Percentiles rank a stretch among this genome's conserved stretches.
Conservation (phyloP, 1,140 invertebrate species). For the Atopsyche davidsoni region DNA sequence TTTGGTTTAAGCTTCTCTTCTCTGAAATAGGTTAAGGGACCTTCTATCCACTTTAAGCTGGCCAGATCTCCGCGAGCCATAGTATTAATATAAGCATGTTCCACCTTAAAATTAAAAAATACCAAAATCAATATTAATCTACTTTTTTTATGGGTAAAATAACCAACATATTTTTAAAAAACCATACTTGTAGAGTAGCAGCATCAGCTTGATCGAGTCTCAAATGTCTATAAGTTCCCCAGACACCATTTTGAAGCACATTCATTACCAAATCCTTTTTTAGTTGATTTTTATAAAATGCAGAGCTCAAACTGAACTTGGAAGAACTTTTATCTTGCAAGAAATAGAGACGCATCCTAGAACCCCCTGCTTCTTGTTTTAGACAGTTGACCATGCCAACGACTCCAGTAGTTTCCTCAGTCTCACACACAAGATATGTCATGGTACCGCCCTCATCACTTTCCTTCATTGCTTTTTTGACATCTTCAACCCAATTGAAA, state of each 20-base stretch:
- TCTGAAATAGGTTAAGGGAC: constrained; percentile 59
- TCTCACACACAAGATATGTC: constrained; percentile 66
- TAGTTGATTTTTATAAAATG: constrained; percentile 58
- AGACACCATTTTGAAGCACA: constrained; percentile 68
- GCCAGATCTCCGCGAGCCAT: constrained; percentile 84
- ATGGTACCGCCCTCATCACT: constrained; percentile 52
- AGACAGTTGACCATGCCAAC: constrained; percentile 87
- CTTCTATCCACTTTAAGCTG: constrained; percentile 90
- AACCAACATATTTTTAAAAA: neutral
- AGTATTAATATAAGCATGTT: constrained; percentile 91
- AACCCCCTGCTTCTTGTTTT: constrained; percentile 73
- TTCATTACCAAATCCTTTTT: constrained; percentile 78
- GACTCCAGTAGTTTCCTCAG: constrained; percentile 61
- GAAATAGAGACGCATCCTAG: constrained; percentile 63
- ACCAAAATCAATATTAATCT: constrained; percentile 27
- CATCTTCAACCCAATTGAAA: constrained; percentile 73
- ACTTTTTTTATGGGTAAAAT: neutral
- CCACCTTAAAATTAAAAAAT: constrained; percentile 48
- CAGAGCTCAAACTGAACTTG: constrained; percentile 53
- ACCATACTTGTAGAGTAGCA: constrained; percentile 50
- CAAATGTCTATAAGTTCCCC: constrained; percentile 82
- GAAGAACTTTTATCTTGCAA: constrained; percentile 59
- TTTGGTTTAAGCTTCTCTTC: constrained; percentile 33
- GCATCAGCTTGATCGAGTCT: constrained; percentile 54
- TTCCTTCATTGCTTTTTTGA: constrained; percentile 65